Base-by-base conservation (phyloP, 2,888 invertebrate genomes). In the Sacculina carcini region DNA sequence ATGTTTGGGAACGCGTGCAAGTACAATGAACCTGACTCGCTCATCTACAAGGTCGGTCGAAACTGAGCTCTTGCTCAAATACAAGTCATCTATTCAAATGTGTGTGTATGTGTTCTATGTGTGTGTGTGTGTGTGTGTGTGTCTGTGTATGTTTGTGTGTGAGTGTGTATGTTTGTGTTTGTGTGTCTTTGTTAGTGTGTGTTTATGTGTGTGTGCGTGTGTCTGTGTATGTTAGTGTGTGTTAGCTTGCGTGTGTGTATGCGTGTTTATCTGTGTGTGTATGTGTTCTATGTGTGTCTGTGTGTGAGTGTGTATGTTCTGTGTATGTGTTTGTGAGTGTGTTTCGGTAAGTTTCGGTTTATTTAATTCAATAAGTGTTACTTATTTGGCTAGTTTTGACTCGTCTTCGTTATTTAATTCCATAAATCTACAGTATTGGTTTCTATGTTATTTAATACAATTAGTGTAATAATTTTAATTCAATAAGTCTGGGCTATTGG, bases 1-100 rank as follows among this genome's bases (percentile, higher is more conserved):
- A 90, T 94, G 87, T 82, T 90, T 59, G 87, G 87, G 61, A 94
- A 94, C 64, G 92, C 94, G 1, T 92, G 89, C 70, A 89, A 86
- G 63, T 94, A 87, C 63, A 94, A 94, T 64, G 94, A 94, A 62
- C 92, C 94, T 0, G 92, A 92, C 62, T 92, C 92, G 0, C 85
- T 87, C 66, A 87, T 94, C 57, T 94, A 92, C 64, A 92, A 92
- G 69, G 75, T 74, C 60, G 58, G 57, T 36, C 51, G 54, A 32
- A 52, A 55, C 19, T 9, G 32, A 10, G 31, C 31, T 31, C 7
- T 9, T 9, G 7, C 31, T 9, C 31, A 23, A 12, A 51, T 12
- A 12, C 19, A 39, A 21, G 40, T 6, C 12, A 12, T 40, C 6
- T 12, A 12, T 6, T 42, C 7, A 9, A 12, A 6, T 12, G 7